Evolutionary conservation across 2,113 vertebrate genomes (phyloP), one percentile per base, ranked within the genome.

Genomic region (Ciconia maguari): DNA sequence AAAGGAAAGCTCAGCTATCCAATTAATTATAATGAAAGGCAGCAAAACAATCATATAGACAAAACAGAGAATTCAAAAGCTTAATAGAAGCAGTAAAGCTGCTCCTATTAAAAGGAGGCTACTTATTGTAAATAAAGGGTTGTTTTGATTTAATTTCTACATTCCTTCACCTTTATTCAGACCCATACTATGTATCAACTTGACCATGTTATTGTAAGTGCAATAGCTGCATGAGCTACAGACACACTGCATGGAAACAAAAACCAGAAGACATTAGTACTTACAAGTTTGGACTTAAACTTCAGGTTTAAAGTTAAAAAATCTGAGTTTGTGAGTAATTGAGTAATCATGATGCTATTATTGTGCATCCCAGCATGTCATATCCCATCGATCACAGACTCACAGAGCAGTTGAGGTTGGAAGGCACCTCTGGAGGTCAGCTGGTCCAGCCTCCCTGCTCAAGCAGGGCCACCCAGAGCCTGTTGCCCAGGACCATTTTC

Each of bases 101-200:
- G 41, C n/a, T 88, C 42, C 72, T 74, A 66, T 70, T 80, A 86
- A 86, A 80, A 89, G 52, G 34, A 93, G 14, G 38, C 46, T 46
- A 86, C 52, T 91, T 83, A 81, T 8, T 81, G 51, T 85, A 87
- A 93, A 84, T 77, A 71, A 85, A 72, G 48, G 29, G 30, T 79
- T 79, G 62, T 89, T 94, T 83, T 92, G 76, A 42, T 90, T 89
- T 90, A 55, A 83, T 90, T 52, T 62, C 26, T 83, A 49, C 74
- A 58, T 91, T 92, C 69, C 58, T 96, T 79, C 49, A 77, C 87
- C 41, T 91, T 93, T 87, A 58, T 86, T 92, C 83, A 94, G 90
- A 52, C 32, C 10, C 27, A 91, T 49, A 44, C 21, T 51, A 62
- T n/a, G 36, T 74, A 96, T 87, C 75, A 85, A 46, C 54, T 87